Evolutionary conservation across 2,113 vertebrate genomes (phyloP).

Genomic region (Sus scrofa): DNA sequence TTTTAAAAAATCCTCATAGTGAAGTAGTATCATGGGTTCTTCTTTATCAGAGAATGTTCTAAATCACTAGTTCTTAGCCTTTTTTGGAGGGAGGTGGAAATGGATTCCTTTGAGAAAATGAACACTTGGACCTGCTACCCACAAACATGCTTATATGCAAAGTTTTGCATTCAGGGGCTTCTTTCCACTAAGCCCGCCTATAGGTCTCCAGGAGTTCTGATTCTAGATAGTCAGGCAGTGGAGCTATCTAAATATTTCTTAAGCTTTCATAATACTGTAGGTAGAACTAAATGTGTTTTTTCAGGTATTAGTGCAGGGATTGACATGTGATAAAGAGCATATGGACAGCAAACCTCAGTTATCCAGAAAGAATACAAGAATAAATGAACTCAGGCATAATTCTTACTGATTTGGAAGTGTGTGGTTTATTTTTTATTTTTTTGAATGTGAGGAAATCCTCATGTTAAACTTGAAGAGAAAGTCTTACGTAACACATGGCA

Average conservation of each 20-base stretch:
- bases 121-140: not conserved
- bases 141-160: not conserved
- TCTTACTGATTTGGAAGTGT: not conserved
- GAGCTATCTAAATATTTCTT: not conserved
- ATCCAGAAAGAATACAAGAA: not conserved
- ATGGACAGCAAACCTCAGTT: not conserved
- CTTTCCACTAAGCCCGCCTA: not conserved
- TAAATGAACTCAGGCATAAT: not conserved
- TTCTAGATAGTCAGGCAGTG: not conserved
- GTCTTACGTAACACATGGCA: not conserved
- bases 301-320: not conserved
- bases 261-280: not conserved
- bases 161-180: not conserved
- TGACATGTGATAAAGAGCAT: not conserved
- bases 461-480: not conserved
- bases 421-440: not conserved
- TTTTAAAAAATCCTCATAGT: not conserved
- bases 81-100: not conserved
- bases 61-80: not conserved
- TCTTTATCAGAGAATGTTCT: not conserved
- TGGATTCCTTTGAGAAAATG: not conserved
- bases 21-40: not conserved
- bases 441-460: not conserved
- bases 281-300: not conserved
- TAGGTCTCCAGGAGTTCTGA: not conserved